Percentiles rank a stretch among this genome's conserved stretches.
These are phyloP conservation scores for Henicopernis longicauda DNA, from an alignment of 2,113 vertebrate genomes.

Conservation along the genomic window DNA sequence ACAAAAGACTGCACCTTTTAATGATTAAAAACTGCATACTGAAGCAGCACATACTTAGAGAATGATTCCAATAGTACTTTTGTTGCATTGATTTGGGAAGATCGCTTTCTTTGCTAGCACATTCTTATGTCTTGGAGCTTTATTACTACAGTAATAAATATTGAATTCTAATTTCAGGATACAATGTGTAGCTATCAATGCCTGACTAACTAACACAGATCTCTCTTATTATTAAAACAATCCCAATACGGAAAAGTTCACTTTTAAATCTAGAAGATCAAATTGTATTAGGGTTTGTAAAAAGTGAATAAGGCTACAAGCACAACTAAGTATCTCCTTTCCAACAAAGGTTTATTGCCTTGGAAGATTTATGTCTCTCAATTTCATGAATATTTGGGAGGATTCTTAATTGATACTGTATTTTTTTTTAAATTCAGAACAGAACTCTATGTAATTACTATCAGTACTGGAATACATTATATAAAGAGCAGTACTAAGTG, in stretches of 20 bases:
- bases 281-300: neutral
- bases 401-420: neutral
- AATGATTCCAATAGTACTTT: neutral
- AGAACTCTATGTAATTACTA: neutral
- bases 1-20: conserved; percentile 15
- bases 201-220: neutral
- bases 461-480: neutral
- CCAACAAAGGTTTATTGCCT: neutral
- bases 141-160: neutral
- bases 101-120: neutral
- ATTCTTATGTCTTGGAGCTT: neutral
- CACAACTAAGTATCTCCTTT: neutral
- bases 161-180: neutral
- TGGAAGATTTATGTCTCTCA: neutral
- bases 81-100: neutral
- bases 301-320: neutral
- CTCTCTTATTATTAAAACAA: neutral
- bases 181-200: neutral
- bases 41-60: neutral
- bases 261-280: neutral
- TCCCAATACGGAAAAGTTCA: neutral
- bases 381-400: neutral
- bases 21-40: neutral
- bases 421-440: neutral
- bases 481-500: neutral